Evolutionary conservation across 2,888 invertebrate genomes (phyloP).

Genomic region (Aphidius colemani): DNA sequence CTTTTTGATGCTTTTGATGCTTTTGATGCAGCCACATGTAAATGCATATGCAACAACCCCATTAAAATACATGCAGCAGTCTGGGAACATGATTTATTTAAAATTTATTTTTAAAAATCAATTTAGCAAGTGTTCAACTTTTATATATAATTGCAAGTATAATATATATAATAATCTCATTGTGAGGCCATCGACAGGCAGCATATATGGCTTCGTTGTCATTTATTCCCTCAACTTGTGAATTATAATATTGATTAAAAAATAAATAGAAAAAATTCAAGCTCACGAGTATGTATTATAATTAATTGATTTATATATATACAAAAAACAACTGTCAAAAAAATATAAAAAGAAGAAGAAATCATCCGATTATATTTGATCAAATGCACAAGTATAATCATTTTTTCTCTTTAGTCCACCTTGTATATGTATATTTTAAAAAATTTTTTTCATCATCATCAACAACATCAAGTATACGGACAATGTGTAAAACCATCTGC

Average conservation of each 20-base stretch:
- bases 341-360: not conserved
- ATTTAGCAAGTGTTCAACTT: not conserved
- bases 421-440: slow-evolving; percentile 5
- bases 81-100: slow-evolving; percentile 9
- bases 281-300: no score
- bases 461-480: no score
- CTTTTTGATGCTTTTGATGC: no score
- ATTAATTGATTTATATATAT: no score
- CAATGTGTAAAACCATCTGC: slow-evolving; percentile 27
- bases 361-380: slow-evolving; percentile 35
- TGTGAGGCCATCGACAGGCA: slow-evolving; percentile 23
- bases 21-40: not conserved
- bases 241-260: no score
- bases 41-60: slow-evolving; percentile 3
- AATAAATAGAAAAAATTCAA: no score
- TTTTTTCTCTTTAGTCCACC: slow-evolving; percentile 8
- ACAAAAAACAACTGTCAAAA: not conserved
- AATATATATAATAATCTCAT: no score
- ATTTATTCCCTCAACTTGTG: no score
- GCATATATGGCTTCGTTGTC: no score
- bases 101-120: no score
- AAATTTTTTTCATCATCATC: not conserved
- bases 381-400: slow-evolving; percentile 40
- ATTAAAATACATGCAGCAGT: slow-evolving; percentile 3
- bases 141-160: no score